phyloP scores from a whole-genome alignment of 2,888 invertebrate species.

The Dicycla oo region DNA sequence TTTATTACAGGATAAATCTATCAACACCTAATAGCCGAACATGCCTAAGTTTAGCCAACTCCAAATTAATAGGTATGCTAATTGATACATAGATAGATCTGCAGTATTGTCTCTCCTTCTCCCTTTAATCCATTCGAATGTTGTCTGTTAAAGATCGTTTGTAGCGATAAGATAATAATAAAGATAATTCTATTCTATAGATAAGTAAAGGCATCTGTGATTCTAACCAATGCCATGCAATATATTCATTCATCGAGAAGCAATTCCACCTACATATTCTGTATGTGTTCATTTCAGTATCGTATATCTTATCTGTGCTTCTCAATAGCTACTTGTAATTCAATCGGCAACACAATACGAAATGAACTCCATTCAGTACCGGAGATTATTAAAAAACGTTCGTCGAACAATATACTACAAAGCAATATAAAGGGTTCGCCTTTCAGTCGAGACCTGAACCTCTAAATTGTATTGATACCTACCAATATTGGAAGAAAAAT shows the following conservation, averaged over 20 bases:
- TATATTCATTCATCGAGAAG: slow-evolving; percentile 2
- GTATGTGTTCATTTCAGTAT: slow-evolving; percentile 31
- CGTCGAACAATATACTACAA: slow-evolving; percentile 59
- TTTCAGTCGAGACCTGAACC: slow-evolving; percentile 32
- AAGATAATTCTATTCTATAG: neutral
- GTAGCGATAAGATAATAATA: neutral
- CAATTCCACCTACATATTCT: slow-evolving; percentile 13
- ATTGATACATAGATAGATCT: neutral
- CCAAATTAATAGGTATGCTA: neutral
- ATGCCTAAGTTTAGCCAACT: neutral
- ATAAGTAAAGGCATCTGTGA: slow-evolving; percentile 14
- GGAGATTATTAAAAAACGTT: slow-evolving; percentile 62
- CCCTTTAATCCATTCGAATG: neutral
- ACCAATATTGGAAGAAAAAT: slow-evolving; percentile 17
- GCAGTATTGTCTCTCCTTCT: neutral
- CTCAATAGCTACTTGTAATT: slow-evolving; percentile 66
- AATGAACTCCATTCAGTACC: slow-evolving; percentile 49
- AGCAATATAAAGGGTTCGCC: slow-evolving; percentile 18
- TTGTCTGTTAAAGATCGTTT: neutral
- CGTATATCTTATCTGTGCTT: slow-evolving; percentile 20
- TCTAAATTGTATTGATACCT: slow-evolving; percentile 18
- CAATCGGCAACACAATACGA: slow-evolving; percentile 67
- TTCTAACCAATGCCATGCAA: slow-evolving; percentile 4
- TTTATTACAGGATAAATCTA: neutral
- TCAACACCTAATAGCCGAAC: neutral